Evolutionary conservation across 2,797 vertebrate genomes (phyloP).

Genomic region (Thunnus albacares): DNA sequence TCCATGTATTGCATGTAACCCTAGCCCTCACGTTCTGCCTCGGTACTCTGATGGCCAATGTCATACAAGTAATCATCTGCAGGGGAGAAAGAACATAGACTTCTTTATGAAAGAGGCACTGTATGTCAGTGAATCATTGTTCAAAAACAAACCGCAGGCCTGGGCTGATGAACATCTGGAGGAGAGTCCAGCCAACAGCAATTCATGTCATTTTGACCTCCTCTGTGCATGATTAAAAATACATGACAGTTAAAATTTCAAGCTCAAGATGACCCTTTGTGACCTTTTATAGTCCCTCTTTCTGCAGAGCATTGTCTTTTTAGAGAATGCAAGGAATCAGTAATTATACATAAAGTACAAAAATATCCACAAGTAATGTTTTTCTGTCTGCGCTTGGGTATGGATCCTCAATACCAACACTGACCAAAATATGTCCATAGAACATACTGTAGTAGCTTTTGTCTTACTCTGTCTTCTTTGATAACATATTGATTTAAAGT

Average conservation of each 20-base stretch:
- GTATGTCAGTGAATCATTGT: constrained; percentile 11
- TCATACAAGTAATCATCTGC: constrained; percentile 34
- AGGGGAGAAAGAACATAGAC: not conserved
- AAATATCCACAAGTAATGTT: not conserved
- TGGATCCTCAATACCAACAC: not conserved
- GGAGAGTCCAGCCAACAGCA: not conserved
- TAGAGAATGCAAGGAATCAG: not conserved
- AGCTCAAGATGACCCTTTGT: not conserved
- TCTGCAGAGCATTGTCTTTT: not conserved
- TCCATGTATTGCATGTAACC: not conserved
- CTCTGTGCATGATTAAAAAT: constrained; percentile 3
- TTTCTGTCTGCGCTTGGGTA: not conserved
- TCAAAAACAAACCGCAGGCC: not conserved
- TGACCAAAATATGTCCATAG: not conserved
- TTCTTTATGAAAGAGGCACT: not conserved
- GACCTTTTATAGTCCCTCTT: not conserved
- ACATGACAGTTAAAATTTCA: not conserved
- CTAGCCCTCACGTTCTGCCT: not conserved
- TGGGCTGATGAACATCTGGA: constrained; percentile 17
- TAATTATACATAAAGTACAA: not conserved
- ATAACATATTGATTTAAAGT: not conserved
- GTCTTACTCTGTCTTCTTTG: not conserved
- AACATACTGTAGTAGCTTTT: not conserved
- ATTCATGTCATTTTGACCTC: not conserved
- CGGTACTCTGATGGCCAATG: not conserved